phyloP scores from a whole-genome alignment of 2,888 invertebrate genomes.

The Mesorhabditis belari region DNA sequence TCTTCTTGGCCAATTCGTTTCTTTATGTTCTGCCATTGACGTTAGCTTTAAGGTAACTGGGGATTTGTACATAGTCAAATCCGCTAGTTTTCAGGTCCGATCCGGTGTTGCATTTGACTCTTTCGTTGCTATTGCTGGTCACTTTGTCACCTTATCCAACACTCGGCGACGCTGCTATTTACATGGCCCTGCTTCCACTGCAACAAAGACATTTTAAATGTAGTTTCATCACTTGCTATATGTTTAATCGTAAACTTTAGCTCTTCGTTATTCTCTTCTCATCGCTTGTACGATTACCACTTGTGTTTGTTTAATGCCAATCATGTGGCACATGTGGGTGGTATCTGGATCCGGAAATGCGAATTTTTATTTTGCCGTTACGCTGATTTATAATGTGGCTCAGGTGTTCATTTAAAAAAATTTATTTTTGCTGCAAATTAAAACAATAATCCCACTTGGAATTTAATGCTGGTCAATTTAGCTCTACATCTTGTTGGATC shows the following conservation, averaged over 20 bases:
- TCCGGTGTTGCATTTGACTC: constrained; percentile 57
- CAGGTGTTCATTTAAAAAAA: constrained; percentile 59
- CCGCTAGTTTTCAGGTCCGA: constrained; percentile 51
- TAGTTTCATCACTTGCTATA: constrained; percentile 9
- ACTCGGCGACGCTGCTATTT: constrained; percentile 86
- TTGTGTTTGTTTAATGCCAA: constrained; percentile 78
- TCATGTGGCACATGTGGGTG: constrained; percentile 96
- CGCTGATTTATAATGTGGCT: constrained; percentile 83
- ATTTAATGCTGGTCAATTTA: too few relatives aligned
- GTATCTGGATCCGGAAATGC: constrained; percentile 96
- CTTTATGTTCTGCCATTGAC: constrained; percentile 79
- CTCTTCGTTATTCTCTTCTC: constrained; percentile 87
- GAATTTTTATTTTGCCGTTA: constrained; percentile 97
- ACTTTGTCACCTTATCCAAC: constrained; percentile 96
- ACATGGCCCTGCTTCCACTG: constrained; percentile 78
- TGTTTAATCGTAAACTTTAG: constrained; percentile 59
- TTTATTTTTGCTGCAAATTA: background rate
- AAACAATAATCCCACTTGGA: too few relatives aligned
- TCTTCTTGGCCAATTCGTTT: constrained; percentile 91
- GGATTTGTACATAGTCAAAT: background rate
- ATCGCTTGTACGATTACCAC: constrained; percentile 83
- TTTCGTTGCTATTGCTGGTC: constrained; percentile 64
- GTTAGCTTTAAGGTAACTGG: constrained; percentile 55
- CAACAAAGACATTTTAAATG: constrained; percentile 68
- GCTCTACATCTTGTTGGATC: background rate